These are phyloP conservation scores for Morelia viridis DNA, from an alignment of 2,797 vertebrate species.

Conservation along the genomic window DNA sequence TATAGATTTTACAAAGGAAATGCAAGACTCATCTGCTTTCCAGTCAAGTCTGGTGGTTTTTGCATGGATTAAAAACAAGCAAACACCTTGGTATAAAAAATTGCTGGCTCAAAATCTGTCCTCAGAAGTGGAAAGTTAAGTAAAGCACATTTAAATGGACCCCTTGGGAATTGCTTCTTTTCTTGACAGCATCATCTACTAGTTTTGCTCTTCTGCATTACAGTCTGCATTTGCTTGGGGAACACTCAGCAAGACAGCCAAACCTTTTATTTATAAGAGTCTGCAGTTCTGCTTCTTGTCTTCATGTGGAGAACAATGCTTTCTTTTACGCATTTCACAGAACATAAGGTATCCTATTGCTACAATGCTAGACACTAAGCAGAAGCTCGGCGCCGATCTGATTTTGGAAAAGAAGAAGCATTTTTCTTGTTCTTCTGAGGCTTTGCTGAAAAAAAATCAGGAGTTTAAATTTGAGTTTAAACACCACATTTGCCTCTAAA, in stretches of 20 bases:
- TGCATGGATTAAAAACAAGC: background rate
- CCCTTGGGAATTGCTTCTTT: background rate
- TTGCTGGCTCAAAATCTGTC: background rate
- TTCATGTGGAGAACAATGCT: slow-evolving; percentile 29
- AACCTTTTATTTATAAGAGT: background rate
- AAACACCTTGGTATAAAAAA: background rate
- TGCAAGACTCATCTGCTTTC: background rate
- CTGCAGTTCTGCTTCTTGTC: background rate
- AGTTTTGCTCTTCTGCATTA: background rate
- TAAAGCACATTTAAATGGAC: background rate
- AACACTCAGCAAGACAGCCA: background rate
- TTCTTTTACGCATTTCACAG: slow-evolving; percentile 29
- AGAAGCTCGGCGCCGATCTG: slow-evolving; percentile 19
- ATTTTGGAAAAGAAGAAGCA: background rate
- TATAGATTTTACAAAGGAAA: background rate
- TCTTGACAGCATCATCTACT: background rate
- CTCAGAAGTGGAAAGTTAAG: background rate
- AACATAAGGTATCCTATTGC: slow-evolving; percentile 2
- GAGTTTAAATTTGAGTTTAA: slow-evolving; percentile 18
- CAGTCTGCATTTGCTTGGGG: background rate
- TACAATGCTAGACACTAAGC: slow-evolving; percentile 39
- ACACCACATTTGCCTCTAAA: slow-evolving; percentile 10
- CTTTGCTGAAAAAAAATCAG: slow-evolving; percentile 10
- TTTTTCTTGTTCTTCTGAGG: background rate
- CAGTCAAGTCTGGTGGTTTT: background rate